Evolutionary conservation across 1,140 invertebrate genomes (phyloP), one percentile per base, ranked within the genome.

Genomic region (Neoseiulus cucumeris): DNA sequence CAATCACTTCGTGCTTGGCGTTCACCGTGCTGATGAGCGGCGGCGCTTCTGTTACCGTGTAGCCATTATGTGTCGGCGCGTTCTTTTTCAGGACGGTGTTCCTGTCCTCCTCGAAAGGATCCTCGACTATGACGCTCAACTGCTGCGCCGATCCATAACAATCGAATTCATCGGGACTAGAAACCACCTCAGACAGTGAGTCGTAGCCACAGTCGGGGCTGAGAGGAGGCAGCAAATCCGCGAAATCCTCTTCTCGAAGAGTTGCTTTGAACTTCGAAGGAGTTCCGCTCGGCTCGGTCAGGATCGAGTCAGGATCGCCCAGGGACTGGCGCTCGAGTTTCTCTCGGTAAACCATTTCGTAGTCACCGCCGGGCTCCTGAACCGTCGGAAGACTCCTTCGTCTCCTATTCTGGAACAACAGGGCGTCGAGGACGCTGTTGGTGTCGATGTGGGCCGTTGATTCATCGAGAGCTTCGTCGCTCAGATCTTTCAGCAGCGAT

Each of bases 291-390:
- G 4, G 1, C 4, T 59, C 51, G 9, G 2, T 25, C 6, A 59
- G 9, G 22, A 25, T 59, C 1, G 25, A 33, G 45, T 47, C 45
- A 6, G 4, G 20, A 25, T 33, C 51, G 28, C 45, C 45, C 6
- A 59, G 25, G 22, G 51, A 29, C 22, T 29, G 51, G 12, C 51
- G 51, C 2, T 59, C 51, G 17, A 59, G 51, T 25, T 25, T 59
- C 6, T 59, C 51, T 9, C 51, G 51, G 22, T 59, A 59, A 20
- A 59, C 51, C 51, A 59, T 59, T 9, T 59, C 51, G 51, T 59
- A 59, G 9, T 25, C 51, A 12, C 51, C 51, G 45, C 45, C 45
- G 22, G 25, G 25, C 25, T 12, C 14, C 51, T 59, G 25, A n/a
- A 59, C 25, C 51, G 51, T 59, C 22, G 14, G 51, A 1, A 59